These are phyloP conservation scores for Gadus macrocephalus DNA, from an alignment of 2,113 vertebrate species.

Conservation along the genomic window DNA sequence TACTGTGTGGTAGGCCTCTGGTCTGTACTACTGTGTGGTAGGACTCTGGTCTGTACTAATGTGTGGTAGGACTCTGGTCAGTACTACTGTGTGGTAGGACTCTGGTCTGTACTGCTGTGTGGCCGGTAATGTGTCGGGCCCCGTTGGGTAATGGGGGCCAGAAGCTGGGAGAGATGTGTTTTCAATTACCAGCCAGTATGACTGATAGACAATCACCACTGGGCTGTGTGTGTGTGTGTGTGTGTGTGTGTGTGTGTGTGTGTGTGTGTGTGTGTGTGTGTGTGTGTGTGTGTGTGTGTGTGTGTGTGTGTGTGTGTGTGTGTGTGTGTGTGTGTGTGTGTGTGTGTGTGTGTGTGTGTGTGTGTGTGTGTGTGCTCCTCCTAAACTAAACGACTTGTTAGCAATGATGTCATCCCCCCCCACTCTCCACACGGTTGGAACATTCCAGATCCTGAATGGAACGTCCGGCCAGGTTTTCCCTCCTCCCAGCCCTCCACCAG, in stretches of 20 bases:
- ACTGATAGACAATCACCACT: constrained; percentile 65
- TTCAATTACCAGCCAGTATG: constrained; percentile 68
- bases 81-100: constrained; percentile 42
- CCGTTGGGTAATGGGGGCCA: constrained; percentile 60
- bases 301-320: not conserved
- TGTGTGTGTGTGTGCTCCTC: not conserved
- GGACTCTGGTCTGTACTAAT: too few species aligned
- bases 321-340: constrained; percentile 7
- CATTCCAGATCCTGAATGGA: too few species aligned
- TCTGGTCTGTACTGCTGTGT: constrained; percentile 35
- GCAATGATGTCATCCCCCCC: too few species aligned
- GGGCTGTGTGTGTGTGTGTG: constrained; percentile 41
- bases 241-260: constrained; percentile 11
- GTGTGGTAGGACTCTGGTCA: too few species aligned
- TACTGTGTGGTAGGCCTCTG: too few species aligned
- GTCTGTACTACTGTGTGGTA: too few species aligned
- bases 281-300: constrained; percentile 2
- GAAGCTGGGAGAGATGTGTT: constrained; percentile 61
- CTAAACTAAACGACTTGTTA: too few species aligned
- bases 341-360: constrained; percentile 6
- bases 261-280: constrained; percentile 12
- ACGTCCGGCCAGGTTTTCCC: too few species aligned
- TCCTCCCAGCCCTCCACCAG: too few species aligned
- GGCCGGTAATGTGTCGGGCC: constrained; percentile 42
- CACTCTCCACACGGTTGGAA: too few species aligned